These are phyloP conservation scores for Rhagologus leucostigma DNA, from an alignment of 2,113 vertebrate species.

Conservation along the genomic window DNA sequence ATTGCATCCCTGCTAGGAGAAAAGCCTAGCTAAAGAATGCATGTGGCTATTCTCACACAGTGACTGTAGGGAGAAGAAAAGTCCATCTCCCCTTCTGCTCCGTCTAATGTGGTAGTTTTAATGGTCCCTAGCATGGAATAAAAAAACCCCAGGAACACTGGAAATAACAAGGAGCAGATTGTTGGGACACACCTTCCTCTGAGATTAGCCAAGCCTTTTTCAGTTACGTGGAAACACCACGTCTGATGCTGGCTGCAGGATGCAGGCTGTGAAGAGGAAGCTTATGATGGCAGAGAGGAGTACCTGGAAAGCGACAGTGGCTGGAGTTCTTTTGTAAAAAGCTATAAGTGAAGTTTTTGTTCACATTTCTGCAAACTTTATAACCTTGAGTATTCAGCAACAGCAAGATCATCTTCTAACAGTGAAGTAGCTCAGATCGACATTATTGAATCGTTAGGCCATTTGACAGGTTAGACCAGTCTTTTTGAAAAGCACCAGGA, in stretches of 20 bases:
- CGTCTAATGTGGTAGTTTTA: background rate
- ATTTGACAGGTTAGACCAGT: background rate
- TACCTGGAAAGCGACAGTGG: background rate
- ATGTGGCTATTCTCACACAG: background rate
- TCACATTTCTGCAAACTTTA: background rate
- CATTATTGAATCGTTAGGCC: background rate
- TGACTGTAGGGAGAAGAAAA: background rate
- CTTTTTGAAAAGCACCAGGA: background rate
- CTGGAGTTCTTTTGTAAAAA: background rate
- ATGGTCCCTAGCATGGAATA: background rate
- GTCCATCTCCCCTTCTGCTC: background rate
- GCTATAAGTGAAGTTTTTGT: background rate
- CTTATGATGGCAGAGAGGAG: background rate
- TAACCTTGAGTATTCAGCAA: background rate
- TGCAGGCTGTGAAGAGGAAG: background rate
- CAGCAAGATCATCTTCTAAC: background rate
- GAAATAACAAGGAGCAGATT: background rate
- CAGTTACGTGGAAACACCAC: rapidly evolving
- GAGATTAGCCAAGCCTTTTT: background rate
- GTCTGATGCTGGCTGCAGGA: background rate
- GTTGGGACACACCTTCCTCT: background rate
- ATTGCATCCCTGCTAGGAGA: background rate
- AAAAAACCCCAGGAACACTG: background rate
- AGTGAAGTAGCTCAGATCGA: background rate
- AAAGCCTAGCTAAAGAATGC: background rate